Base-by-base conservation (phyloP, 2,113 vertebrate species). In the Morone saxatilis region DNA sequence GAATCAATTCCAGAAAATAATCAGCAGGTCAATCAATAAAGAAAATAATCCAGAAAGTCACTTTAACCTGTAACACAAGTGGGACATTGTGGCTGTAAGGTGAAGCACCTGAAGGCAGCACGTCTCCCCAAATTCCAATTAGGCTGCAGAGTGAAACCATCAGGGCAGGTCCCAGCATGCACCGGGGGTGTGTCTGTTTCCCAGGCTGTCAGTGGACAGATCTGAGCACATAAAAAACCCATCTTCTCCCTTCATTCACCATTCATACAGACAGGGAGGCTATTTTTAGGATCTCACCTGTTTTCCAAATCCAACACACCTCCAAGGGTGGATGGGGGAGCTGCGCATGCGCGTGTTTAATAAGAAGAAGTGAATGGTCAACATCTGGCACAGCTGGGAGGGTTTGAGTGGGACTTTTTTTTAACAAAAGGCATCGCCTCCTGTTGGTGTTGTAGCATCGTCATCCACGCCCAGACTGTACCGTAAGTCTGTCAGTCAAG, bases 391-490 rank as follows among this genome's bases (percentile, higher is more conserved):
- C 76, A 54, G 56, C 67, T 36, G 56, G 41, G 31, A 0, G 71
- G 43, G n/a, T 48, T 12, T 17, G 14, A 54, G 65, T 31, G 59
- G 6, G 71, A 89, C 76, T 90, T 89, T 86, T 76, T 90, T 89
- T 86, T 72, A 67, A n/a, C 76, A 83, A 93, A 92, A 93, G 83
- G 77, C 76, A 78, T 48, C 38, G 59, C 69, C 71, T 79, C 81
- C 76, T 36, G 70, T 62, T 78, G 84, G 71, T 66, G 86, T 40
- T 76, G 86, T 75, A 67, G 87, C 87, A 60, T 86, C 53, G 68
- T 80, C 74, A 77, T 90, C 91, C 94, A 95, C 94, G 84, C 94
- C 94, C 94, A 89, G 74, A 59, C 79, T 75, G 77, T 83, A 84
- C 85, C 14, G 56, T 48, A 41, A 74, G 63, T 50, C 25, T 63